Percentiles rank a stretch among this genome's conserved stretches.
phyloP scores from a whole-genome alignment of 2,888 invertebrate species.

The Sarcophaga subvicina region DNA sequence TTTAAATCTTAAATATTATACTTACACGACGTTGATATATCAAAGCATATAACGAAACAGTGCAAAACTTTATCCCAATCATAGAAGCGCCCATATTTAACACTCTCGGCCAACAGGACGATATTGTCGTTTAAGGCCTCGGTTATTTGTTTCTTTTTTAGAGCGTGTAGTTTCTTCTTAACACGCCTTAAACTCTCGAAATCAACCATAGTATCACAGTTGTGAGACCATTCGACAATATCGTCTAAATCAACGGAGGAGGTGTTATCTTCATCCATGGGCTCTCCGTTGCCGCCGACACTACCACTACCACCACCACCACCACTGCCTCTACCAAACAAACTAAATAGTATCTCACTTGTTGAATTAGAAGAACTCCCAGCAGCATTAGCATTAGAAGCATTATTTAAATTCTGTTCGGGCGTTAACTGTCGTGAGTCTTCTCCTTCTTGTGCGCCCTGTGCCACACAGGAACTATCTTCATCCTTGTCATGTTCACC shows the following conservation, averaged over 20 bases:
- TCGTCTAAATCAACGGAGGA: conserved; percentile 51
- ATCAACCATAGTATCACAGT: conserved; percentile 84
- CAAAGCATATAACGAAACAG: conserved; percentile 89
- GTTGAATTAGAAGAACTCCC: too few species aligned
- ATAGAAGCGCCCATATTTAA: conserved; percentile 72
- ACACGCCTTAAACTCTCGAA: conserved; percentile 82
- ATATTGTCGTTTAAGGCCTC: conserved; percentile 77
- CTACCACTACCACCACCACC: neutral
- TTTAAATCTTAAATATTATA: neutral
- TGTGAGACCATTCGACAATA: conserved; percentile 55
- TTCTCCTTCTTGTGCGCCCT: conserved; percentile 28
- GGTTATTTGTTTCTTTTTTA: conserved; percentile 74
- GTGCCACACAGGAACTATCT: conserved; percentile 83
- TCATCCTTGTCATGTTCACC: conserved; percentile 94
- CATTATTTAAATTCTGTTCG: too few species aligned
- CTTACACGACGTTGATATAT: conserved; percentile 88
- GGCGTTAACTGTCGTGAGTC: neutral
- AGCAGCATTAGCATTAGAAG: too few species aligned
- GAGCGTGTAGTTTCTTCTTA: conserved; percentile 82
- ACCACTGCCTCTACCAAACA: conserved; percentile 22
- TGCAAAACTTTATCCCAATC: conserved; percentile 79
- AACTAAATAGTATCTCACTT: too few species aligned
- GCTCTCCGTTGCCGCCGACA: conserved; percentile 11
- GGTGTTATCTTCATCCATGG: conserved; percentile 58
- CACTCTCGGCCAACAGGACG: conserved; percentile 73